Evolutionary conservation across 2,888 invertebrate genomes (phyloP), one percentile per base, ranked within the genome.

Genomic region (Cyclophora albipunctata): DNA sequence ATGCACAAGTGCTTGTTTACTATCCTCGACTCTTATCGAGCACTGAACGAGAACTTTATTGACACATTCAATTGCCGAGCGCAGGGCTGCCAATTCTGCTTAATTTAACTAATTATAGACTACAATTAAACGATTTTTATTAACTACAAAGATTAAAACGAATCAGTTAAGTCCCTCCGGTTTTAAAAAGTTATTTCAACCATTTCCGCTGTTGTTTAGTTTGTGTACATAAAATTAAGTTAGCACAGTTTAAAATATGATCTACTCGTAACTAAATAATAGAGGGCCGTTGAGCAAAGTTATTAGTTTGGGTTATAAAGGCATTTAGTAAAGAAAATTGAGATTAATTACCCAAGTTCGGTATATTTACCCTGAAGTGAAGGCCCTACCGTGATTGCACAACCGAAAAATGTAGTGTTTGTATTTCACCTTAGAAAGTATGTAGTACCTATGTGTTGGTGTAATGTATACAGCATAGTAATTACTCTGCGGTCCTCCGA

Each of bases 21-120:
- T 66, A 69, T 70, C 66, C 66, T 67, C 67, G 75, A 76, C 79
- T 78, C 78, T 80, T 75, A 75, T 75, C 74, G 71, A 71, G 71
- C 73, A 66, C 67, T 76, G 69, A 80, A 76, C 73, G 74, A 69
- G 68, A 67, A 63, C 72, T 78, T 79, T 82, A 81, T 81, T 79
- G 80, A 78, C 78, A 73, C 70, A 69, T 69, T 71, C 72, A 74
- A 74, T 76, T 68, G 66, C 63, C 63, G 50, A 60, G 45, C 47
- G 42, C 45, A 71, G 73, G 73, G 72, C 48, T 73, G 66, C 49
- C 62, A 51, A 53, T 53, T 45, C 40, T 6, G 33, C 40, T 34
- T 46, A 43, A 43, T 20, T 43, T 5, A 34, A 43, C 34, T 43
- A 20, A 43, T 43, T 43, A 37, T 37, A 37, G 20, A 20, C 20